Percentiles rank a stretch among this genome's conserved stretches.
Evolutionary conservation across 2,888 invertebrate genomes (phyloP).

Genomic region (Coronaproctus castanopsis): DNA sequence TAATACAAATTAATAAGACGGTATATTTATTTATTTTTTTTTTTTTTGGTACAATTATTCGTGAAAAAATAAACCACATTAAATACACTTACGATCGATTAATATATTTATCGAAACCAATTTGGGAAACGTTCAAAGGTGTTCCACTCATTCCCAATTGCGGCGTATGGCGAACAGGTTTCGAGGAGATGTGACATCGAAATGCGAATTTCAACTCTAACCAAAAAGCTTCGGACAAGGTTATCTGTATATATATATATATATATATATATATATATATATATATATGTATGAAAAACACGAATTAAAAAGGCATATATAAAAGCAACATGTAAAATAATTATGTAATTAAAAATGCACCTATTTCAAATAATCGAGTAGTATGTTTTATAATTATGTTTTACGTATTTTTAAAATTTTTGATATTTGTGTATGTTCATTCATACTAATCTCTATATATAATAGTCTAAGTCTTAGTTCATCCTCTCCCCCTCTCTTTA

Average conservation of each 20-base stretch:
- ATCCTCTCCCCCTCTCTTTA: too few species aligned
- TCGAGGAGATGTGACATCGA: constrained; percentile 25
- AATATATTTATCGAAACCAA: constrained; percentile 1
- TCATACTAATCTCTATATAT: too few species aligned
- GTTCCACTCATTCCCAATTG: constrained; percentile 1
- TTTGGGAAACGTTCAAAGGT: constrained; percentile 6
- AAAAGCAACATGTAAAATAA: not conserved
- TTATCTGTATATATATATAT: constrained; percentile 23
- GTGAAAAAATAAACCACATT: too few species aligned
- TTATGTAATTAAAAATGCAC: not conserved
- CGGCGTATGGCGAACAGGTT: constrained; percentile 23
- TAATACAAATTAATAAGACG: too few species aligned
- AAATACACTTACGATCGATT: not conserved
- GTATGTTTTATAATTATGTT: not conserved
- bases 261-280: too few species aligned
- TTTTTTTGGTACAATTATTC: too few species aligned
- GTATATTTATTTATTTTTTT: too few species aligned
- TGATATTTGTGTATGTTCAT: too few species aligned
- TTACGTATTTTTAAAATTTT: too few species aligned
- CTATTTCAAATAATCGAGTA: too few species aligned
- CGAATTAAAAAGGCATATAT: not conserved
- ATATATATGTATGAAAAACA: too few species aligned
- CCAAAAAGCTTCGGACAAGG: constrained; percentile 23
- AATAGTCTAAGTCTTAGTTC: too few species aligned
- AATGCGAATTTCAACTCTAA: constrained; percentile 27